Base-by-base conservation (phyloP, 2,113 vertebrate species). In the Solenodon paradoxus region DNA sequence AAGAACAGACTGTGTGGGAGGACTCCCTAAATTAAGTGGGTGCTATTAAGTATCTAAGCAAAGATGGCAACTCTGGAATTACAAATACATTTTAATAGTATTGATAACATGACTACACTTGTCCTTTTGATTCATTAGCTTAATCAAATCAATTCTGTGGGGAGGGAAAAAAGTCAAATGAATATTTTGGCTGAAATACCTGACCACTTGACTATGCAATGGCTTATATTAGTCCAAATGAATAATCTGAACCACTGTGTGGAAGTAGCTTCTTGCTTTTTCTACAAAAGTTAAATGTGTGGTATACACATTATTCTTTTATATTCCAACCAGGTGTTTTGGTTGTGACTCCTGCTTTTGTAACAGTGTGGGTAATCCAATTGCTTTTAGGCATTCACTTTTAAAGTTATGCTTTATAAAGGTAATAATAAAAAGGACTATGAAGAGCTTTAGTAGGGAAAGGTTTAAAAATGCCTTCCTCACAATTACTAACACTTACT, bases 401-500 rank as follows among this genome's bases (percentile, higher is more conserved):
- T 61, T 35, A 81, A 57, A 63, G 69, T 20, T 75, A 40, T 35
- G 59, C 49, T 89, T 90, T 69, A 69, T 47, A 92, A 74, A 89
- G 12, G 10, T 80, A 82, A 74, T 66, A 82, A 47, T 40, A 38
- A 49, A 86, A 63, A 93, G 38, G 22, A 63, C 13, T 90, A 17
- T 69, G 30, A 94, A 87, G 51, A n/a, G 11, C 79, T 68, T 68
- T 57, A 82, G 8, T 35, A n/a, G 64, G 38, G 63, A 55, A 90
- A 92, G 30, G 66, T 61, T 59, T 64, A 69, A 32, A 90, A 91
- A 88, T 95, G 79, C 30, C 30, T 92, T 26, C 94, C 53, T 97
- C 74, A 97, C 45, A 16, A 80, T 57, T 92, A 88, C 71, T 96
- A 35, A 45, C 94, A 51, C 95, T 96, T 97, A 16, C 53, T 98